phyloP scores from a whole-genome alignment of 2,797 vertebrate genomes.

The Craterocephalus amniculus region DNA sequence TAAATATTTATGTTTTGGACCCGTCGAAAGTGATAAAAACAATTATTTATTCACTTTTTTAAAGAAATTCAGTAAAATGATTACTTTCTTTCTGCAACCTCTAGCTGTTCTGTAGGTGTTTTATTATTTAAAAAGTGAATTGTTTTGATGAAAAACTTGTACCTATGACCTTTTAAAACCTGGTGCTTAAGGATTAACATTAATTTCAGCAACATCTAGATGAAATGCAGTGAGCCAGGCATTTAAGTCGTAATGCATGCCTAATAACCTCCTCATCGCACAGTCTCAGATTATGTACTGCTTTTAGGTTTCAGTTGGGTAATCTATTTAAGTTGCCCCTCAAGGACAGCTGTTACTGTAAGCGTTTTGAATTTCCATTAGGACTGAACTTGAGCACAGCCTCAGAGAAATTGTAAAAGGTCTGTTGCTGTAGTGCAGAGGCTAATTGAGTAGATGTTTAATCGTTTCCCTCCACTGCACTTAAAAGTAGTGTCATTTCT shows the following conservation, averaged over 20 bases:
- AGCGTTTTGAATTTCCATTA: slow-evolving; percentile 51
- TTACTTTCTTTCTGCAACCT: no score
- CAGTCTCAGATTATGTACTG: slow-evolving; percentile 72
- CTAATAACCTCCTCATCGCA: slow-evolving; percentile 42
- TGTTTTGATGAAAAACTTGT: no score
- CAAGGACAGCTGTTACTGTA: slow-evolving; percentile 67
- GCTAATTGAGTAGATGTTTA: neutral
- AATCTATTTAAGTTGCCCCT: slow-evolving; percentile 77
- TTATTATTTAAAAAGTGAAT: no score
- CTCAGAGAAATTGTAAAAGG: slow-evolving; percentile 33
- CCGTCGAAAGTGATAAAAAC: no score
- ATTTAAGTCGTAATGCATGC: slow-evolving; percentile 39
- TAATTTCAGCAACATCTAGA: slow-evolving; percentile 46
- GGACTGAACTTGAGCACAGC: slow-evolving; percentile 23
- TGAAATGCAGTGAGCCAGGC: slow-evolving; percentile 38
- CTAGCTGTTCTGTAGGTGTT: no score
- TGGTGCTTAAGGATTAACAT: slow-evolving; percentile 51
- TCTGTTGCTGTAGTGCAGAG: slow-evolving; percentile 2
- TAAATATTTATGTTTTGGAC: no score
- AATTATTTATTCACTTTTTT: no score
- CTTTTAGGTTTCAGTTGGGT: slow-evolving; percentile 78
- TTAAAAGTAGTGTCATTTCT: slow-evolving; percentile 14
- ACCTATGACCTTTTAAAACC: no score
- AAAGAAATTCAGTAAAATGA: no score
- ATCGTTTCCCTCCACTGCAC: slow-evolving; percentile 13